These are phyloP conservation scores for Diadegma fenestrale DNA, from an alignment of 2,888 invertebrate genomes.

Conservation along the genomic window DNA sequence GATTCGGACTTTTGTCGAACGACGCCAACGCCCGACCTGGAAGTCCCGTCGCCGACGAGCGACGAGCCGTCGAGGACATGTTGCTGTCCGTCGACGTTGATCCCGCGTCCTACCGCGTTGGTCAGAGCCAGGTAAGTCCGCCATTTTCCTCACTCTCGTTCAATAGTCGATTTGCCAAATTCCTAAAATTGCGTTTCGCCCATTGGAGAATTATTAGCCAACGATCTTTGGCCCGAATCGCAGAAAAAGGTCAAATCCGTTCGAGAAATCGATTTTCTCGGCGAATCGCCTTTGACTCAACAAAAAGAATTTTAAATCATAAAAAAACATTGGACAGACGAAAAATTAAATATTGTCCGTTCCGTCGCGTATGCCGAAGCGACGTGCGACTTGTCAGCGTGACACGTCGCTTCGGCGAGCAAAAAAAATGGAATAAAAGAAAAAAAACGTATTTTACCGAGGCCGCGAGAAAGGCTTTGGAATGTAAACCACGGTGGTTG, in stretches of 20 bases:
- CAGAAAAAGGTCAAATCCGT: neutral
- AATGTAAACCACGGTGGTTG: conserved; percentile 54
- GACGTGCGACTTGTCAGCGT: conserved; percentile 40
- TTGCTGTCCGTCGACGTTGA: conserved; percentile 93
- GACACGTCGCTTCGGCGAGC: conserved; percentile 38
- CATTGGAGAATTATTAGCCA: conserved; percentile 41
- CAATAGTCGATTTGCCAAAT: neutral
- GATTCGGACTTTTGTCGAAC: conserved; percentile 89
- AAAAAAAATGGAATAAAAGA: conserved; percentile 4
- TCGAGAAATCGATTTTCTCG: conserved; percentile 30
- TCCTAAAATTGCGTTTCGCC: conserved; percentile 10
- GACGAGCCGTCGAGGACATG: conserved; percentile 93
- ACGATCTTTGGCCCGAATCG: neutral
- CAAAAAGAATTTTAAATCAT: neutral
- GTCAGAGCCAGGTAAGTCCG: conserved; percentile 94
- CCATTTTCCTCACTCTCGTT: conserved; percentile 7
- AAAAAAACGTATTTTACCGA: conserved; percentile 32
- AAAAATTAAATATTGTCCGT: conserved; percentile 40
- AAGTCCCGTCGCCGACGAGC: conserved; percentile 85
- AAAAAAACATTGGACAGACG: conserved; percentile 10
- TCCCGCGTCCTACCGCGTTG: conserved; percentile 94
- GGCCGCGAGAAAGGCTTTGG: conserved; percentile 35
- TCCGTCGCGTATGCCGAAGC: conserved; percentile 36
- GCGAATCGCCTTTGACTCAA: conserved; percentile 2
- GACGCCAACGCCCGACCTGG: conserved; percentile 84